Conservation (phyloP, 2,797 vertebrate species). For the Spinus pinus region DNA sequence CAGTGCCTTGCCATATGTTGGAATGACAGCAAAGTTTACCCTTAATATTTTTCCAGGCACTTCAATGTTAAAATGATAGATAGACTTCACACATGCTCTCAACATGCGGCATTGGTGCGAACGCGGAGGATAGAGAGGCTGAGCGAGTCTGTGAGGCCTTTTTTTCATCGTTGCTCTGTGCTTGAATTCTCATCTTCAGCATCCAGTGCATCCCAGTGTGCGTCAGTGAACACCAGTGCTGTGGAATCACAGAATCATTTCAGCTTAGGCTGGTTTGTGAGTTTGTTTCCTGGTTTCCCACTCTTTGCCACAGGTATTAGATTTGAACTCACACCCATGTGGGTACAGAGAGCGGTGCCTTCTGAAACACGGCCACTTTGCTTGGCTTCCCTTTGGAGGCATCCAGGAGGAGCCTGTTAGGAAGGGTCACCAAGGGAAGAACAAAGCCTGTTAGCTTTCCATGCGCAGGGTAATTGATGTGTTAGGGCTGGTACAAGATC, state of each 20-base stretch:
- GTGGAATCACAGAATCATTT: background rate
- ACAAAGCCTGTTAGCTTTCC: background rate
- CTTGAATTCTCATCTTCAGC: background rate
- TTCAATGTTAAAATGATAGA: conserved; percentile 56
- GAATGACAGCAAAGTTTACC: conserved; percentile 44
- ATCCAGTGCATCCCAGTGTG: background rate
- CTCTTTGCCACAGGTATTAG: background rate
- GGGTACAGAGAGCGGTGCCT: fast-evolving
- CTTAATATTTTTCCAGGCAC: conserved; percentile 56
- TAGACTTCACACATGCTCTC: conserved; percentile 56
- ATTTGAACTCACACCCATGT: background rate
- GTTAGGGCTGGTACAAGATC: background rate
- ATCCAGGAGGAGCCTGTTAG: background rate
- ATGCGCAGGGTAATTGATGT: background rate
- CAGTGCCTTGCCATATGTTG: conserved; percentile 54
- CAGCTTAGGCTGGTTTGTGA: background rate
- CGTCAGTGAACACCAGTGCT: background rate
- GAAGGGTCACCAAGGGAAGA: background rate
- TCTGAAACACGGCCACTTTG: background rate
- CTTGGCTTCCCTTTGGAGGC: background rate
- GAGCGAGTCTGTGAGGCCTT: conserved; percentile 10
- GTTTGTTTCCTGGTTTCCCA: background rate
- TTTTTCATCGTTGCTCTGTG: background rate
- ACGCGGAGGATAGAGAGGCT: background rate
- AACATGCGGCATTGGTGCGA: background rate